A percentile compares a stretch with the other conserved stretches of the same genome.
Conservation (phyloP, 2,113 vertebrate species). For the Cisticola juncidis region DNA sequence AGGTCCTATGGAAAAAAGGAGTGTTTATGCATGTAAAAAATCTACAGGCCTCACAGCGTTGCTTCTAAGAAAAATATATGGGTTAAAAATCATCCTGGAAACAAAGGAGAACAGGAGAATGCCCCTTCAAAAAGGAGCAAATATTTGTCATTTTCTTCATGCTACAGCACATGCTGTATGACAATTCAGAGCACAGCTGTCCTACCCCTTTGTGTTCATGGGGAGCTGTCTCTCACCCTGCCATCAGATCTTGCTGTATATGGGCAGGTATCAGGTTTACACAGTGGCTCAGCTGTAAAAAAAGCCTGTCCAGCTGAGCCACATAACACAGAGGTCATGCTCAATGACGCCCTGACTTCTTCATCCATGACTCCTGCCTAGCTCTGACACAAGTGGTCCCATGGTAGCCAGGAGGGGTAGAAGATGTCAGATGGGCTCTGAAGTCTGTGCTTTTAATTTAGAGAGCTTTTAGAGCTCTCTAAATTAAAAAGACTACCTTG, state of each 20-base stretch:
- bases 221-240: background rate
- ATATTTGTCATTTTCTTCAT: background rate
- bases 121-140: background rate
- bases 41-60: background rate
- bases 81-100: background rate
- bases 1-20: background rate
- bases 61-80: background rate
- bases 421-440: background rate
- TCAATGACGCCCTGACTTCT: background rate
- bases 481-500: background rate
- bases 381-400: conserved; percentile 14
- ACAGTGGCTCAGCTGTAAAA: background rate
- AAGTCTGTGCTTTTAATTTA: too few relatives aligned
- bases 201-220: background rate
- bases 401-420: background rate
- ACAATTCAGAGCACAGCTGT: background rate
- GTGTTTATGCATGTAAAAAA: background rate
- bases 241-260: background rate
- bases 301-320: background rate
- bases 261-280: background rate
- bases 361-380: background rate
- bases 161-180: background rate
- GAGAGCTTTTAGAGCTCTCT: too few relatives aligned
- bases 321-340: background rate
- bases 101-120: background rate